A percentile compares a stretch with the other conserved stretches of the same genome.
Evolutionary conservation across 1,140 invertebrate species (phyloP).

Genomic region (Trachymyrmex cornetzi): DNA sequence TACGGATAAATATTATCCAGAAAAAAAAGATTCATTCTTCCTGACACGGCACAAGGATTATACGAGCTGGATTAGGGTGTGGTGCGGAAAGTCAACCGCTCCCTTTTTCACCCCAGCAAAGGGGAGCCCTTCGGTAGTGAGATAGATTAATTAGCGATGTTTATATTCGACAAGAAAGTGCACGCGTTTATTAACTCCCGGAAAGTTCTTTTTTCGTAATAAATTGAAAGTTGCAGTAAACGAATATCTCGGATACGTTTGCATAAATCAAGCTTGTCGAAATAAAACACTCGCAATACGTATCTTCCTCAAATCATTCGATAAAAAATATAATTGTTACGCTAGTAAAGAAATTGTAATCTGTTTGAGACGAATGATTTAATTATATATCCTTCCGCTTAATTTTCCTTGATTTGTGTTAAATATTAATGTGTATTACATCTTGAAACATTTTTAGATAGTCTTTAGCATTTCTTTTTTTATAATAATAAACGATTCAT

Average conservation of each 20-base stretch:
- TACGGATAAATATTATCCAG: background rate
- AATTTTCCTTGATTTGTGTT: background rate
- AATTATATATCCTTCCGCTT: background rate
- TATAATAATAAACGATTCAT: too few species aligned
- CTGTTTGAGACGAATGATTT: background rate
- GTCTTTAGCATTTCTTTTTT: background rate
- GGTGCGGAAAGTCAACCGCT: slow-evolving; percentile 74
- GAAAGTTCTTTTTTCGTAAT: background rate
- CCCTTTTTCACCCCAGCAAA: slow-evolving; percentile 68
- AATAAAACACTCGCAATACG: background rate
- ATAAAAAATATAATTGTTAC: background rate
- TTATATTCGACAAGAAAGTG: slow-evolving; percentile 48
- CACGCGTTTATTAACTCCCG: slow-evolving; percentile 35
- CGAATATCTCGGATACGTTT: background rate
- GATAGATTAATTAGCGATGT: slow-evolving; percentile 60
- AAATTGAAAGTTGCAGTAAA: background rate
- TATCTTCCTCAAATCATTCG: background rate
- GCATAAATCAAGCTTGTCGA: background rate
- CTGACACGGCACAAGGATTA: slow-evolving; percentile 14
- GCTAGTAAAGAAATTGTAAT: background rate
- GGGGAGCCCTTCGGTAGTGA: slow-evolving; percentile 42
- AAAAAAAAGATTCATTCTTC: slow-evolving; percentile 41
- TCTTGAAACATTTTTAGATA: background rate
- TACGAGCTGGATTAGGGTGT: slow-evolving; percentile 68
- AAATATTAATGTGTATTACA: background rate